phyloP scores from a whole-genome alignment of 1,140 invertebrate species.

The Calosoma granatense region DNA sequence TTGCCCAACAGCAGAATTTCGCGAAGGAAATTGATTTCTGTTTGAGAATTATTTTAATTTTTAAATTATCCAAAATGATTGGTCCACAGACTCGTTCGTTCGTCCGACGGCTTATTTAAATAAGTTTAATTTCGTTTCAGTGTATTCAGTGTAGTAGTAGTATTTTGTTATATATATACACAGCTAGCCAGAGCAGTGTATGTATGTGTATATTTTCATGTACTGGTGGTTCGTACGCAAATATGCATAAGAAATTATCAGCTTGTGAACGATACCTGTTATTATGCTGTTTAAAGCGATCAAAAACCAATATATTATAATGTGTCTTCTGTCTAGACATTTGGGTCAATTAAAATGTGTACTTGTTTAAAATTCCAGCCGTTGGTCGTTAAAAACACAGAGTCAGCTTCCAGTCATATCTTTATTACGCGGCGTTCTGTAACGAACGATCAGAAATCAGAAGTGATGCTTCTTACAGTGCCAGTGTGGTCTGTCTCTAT shows the following conservation, averaged over 20 bases:
- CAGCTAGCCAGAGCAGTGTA: too few species aligned
- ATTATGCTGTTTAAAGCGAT: neutral
- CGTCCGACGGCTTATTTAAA: too few species aligned
- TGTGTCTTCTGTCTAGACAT: slow-evolving; percentile 7
- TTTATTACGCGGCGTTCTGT: neutral
- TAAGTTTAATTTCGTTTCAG: neutral
- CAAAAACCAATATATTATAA: slow-evolving; percentile 9
- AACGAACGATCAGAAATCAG: neutral
- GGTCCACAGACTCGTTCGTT: too few species aligned
- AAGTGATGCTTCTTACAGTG: neutral
- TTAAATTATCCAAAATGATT: neutral
- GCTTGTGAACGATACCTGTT: neutral
- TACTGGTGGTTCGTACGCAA: too few species aligned
- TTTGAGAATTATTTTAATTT: neutral
- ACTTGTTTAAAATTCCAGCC: neutral
- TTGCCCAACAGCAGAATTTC: too few species aligned
- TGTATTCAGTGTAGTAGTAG: too few species aligned
- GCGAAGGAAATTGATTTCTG: neutral
- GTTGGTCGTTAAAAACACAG: neutral
- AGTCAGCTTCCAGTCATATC: neutral
- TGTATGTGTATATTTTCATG: too few species aligned
- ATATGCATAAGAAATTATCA: neutral
- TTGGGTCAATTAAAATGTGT: slow-evolving; percentile 8
- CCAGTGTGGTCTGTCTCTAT: neutral
- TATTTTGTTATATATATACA: too few species aligned